A percentile compares a stretch with the other conserved stretches of the same genome.
phyloP scores from a whole-genome alignment of 2,888 invertebrate genomes.

The Hymenopus coronatus region DNA sequence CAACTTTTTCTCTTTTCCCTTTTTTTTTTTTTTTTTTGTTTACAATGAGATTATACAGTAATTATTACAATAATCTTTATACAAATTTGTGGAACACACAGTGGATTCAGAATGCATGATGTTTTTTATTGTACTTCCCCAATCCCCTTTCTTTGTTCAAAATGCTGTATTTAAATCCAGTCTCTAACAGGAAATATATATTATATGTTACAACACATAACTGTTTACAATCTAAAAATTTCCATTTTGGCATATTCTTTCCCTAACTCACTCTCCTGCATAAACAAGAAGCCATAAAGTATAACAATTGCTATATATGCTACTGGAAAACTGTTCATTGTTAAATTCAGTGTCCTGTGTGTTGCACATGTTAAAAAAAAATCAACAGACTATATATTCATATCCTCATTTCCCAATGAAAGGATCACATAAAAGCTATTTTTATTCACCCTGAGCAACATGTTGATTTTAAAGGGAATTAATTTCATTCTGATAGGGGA shows the following conservation, averaged over 20 bases:
- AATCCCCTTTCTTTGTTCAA: neutral
- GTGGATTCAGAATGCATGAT: constrained; percentile 34
- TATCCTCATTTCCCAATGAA: neutral
- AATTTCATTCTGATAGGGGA: neutral
- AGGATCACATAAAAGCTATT: constrained; percentile 27
- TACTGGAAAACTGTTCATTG: constrained; percentile 8
- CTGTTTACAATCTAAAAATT: neutral
- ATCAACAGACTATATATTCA: neutral
- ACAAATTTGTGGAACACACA: constrained; percentile 33
- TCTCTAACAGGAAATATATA: constrained; percentile 13
- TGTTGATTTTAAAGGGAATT: constrained; percentile 15
- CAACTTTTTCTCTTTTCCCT: neutral
- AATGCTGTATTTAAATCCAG: constrained; percentile 23
- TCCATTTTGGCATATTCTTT: neutral
- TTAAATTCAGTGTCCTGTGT: constrained; percentile 17
- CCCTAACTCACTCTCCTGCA: neutral
- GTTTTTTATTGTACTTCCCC: constrained; percentile 15
- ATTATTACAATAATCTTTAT: constrained; percentile 19
- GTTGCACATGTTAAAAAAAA: constrained; percentile 11
- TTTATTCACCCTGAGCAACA: constrained; percentile 20
- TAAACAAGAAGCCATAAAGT: neutral
- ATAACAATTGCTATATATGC: neutral
- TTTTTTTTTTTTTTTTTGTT: neutral
- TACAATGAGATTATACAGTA: constrained; percentile 8
- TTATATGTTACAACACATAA: neutral